Evolutionary conservation across 2,888 invertebrate genomes (phyloP), one percentile per base, ranked within the genome.

Genomic region (Leptogaster cylindrica): DNA sequence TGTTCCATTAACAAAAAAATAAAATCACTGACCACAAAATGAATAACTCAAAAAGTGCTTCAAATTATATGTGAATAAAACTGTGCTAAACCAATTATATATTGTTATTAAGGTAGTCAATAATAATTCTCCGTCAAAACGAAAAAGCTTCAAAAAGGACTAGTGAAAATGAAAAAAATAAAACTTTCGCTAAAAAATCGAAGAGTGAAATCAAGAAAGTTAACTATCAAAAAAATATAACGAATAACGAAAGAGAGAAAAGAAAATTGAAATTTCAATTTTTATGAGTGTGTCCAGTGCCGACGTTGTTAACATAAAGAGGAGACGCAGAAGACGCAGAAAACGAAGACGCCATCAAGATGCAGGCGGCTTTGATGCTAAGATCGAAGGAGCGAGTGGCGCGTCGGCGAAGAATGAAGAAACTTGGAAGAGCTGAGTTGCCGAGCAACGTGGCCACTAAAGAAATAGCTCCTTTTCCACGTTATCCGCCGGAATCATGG

Each of bases 341-440:
- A 73, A 71, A 67, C 51, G 55, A 66, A 63, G 66, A 66, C 52
- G 61, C 58, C 65, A 64, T 39, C 86, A 88, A 89, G 81, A 93
- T 93, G 92, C 93, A 93, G 88, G 93, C 93, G 86, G 93, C 93
- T 85, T 88, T 93, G 86, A 91, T 92, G 87, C 88, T 93, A 85
- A 89, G 92, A 86, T 88, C 91, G 84, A 92, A 92, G 86, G 91
- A 92, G 86, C 89, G 91, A 85, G 89, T 91, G 84, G 85, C 88
- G 78, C 88, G 88, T 83, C 85, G 86, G 85, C 90, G 91, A 87
- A 89, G 89, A 82, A 87, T 88, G 78, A 84, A 87, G 77, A 86
- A 87, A 81, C 85, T 87, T 83, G 90, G 90, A 77, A 87, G 89
- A 80, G 84, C 86, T 77, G 92, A 92, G 79, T 84, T 93, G 79